Conservation (phyloP, 2,113 vertebrate species). For the Varanus salvator region DNA sequence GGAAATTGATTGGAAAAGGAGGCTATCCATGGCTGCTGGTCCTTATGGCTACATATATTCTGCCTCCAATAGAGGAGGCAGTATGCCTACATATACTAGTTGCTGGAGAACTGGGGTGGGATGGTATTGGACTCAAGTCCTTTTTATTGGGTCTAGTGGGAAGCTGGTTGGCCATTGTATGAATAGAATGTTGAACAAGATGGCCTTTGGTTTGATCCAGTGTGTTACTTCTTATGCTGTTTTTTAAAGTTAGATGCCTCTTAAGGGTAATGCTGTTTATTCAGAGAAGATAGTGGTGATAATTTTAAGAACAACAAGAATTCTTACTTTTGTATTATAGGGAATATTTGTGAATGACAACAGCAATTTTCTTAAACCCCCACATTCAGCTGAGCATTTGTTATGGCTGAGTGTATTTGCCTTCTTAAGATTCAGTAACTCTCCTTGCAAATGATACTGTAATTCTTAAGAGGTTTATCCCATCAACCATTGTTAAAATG, state of each 20-base stretch:
- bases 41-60: too few relatives aligned
- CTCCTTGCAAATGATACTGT: conserved; percentile 58
- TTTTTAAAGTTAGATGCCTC: conserved; percentile 11
- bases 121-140: too few relatives aligned
- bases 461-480: conserved; percentile 73
- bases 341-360: conserved; percentile 57
- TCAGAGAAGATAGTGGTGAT: conserved; percentile 13
- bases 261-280: conserved; percentile 17
- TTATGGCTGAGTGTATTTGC: conserved; percentile 52
- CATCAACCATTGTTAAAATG: conserved; percentile 72
- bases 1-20: too few relatives aligned
- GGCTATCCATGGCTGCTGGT: too few relatives aligned
- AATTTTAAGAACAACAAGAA: conserved; percentile 22
- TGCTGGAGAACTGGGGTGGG: too few relatives aligned
- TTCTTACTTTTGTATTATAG: conserved; percentile 41
- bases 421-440: conserved; percentile 65
- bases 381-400: conserved; percentile 54
- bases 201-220: too few relatives aligned
- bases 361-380: conserved; percentile 59
- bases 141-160: too few relatives aligned
- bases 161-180: too few relatives aligned
- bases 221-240: too few relatives aligned
- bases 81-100: too few relatives aligned
- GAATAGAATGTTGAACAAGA: too few relatives aligned
- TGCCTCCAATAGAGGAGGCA: too few relatives aligned